These are phyloP conservation scores for Poecilia velifera DNA, from an alignment of 2,797 vertebrate genomes.

Conservation along the genomic window DNA sequence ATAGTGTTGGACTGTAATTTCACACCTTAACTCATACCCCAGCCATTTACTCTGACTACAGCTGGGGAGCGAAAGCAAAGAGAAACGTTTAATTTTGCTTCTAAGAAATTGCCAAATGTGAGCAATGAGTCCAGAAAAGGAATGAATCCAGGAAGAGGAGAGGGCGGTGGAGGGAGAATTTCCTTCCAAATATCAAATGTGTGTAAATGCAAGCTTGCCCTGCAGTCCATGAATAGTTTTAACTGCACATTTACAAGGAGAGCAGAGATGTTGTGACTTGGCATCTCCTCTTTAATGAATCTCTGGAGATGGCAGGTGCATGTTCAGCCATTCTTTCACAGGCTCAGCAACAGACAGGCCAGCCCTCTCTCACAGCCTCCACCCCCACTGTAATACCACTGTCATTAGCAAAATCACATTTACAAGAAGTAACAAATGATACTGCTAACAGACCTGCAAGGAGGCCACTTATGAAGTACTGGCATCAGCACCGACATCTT, in stretches of 20 bases:
- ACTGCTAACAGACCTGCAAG: constrained; percentile 49
- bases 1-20: constrained; percentile 64
- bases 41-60: constrained; percentile 34
- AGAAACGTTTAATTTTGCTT: constrained; percentile 56
- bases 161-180: background rate
- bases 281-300: constrained; percentile 80
- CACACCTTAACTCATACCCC: constrained; percentile 57
- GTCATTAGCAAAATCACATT: constrained; percentile 71
- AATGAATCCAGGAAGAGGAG: constrained; percentile 26
- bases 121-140: constrained; percentile 22
- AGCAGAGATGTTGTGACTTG: constrained; percentile 61
- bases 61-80: constrained; percentile 34
- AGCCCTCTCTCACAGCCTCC: constrained; percentile 38
- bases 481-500: constrained; percentile 44
- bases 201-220: constrained; percentile 1
- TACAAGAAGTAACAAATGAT: constrained; percentile 63
- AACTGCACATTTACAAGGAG: constrained; percentile 20
- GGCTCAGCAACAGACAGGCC: constrained; percentile 76
- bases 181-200: constrained; percentile 22
- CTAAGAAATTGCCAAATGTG: constrained; percentile 39
- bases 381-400: constrained; percentile 63
- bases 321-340: constrained; percentile 81
- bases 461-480: constrained; percentile 31
- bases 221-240: constrained; percentile 27
- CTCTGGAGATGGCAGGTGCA: constrained; percentile 84